Evolutionary conservation across 2,113 vertebrate species (phyloP).

Genomic region (Columba livia): DNA sequence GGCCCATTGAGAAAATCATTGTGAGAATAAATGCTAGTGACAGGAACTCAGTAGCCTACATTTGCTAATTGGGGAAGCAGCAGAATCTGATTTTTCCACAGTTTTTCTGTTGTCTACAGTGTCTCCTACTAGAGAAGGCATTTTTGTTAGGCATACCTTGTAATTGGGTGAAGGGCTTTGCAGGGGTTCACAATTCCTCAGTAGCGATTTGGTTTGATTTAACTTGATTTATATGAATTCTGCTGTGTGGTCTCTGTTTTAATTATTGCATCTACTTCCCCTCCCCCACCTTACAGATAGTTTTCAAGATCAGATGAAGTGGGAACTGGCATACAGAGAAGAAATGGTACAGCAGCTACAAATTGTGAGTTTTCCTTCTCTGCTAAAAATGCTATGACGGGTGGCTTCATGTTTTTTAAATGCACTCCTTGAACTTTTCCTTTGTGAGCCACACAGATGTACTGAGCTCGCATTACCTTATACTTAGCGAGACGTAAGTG

Average conservation of each 20-base stretch:
- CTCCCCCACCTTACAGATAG: conserved; percentile 80
- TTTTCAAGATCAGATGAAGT: conserved; percentile 99
- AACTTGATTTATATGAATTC: neutral
- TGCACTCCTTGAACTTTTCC: neutral
- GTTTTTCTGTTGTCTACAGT: neutral
- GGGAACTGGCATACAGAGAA: conserved; percentile 95
- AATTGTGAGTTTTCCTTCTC: conserved; percentile 82
- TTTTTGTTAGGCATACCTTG: fast-evolving
- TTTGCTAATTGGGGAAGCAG: neutral
- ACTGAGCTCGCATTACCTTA: neutral
- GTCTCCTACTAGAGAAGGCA: neutral
- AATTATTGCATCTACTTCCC: neutral
- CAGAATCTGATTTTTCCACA: neutral
- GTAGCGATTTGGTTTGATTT: neutral
- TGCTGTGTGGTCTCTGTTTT: neutral
- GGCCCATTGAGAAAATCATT: neutral
- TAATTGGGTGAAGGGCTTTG: neutral
- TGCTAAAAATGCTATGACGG: neutral
- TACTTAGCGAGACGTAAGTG: neutral
- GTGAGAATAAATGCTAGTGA: neutral
- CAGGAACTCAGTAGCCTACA: neutral
- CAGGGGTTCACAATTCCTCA: neutral
- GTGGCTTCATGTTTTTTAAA: neutral
- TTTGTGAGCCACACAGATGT: neutral
- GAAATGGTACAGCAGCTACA: conserved; percentile 99